These are phyloP conservation scores for Ptychadena robeensis DNA, from an alignment of 2,797 vertebrate genomes.

Conservation along the genomic window DNA sequence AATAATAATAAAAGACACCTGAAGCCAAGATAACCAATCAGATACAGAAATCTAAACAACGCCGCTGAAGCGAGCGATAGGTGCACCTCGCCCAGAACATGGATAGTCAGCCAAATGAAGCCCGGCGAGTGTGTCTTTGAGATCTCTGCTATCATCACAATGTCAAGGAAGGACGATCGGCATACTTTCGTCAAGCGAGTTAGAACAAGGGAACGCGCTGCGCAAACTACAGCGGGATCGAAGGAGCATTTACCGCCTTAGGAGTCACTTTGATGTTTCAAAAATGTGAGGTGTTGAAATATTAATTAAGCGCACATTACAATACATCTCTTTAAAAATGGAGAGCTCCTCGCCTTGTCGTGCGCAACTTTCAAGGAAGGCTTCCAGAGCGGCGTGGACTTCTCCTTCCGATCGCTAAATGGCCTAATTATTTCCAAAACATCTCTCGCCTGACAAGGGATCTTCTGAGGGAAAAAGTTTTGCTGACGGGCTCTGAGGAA, in stretches of 20 bases:
- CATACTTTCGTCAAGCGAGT: slow-evolving; percentile 34
- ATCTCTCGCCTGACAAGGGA: neutral
- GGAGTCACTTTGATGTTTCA: slow-evolving; percentile 58
- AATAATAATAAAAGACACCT: no score
- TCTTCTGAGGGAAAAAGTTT: slow-evolving; percentile 42
- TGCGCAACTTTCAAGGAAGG: slow-evolving; percentile 29
- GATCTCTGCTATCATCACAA: slow-evolving; percentile 14
- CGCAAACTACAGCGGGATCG: slow-evolving; percentile 46
- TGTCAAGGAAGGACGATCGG: slow-evolving; percentile 49
- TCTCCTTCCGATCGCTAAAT: slow-evolving; percentile 40
- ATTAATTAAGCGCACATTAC: slow-evolving; percentile 60
- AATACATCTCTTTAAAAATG: slow-evolving; percentile 45
- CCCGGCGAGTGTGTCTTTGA: neutral
- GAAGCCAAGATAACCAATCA: no score
- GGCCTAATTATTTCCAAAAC: slow-evolving; percentile 44
- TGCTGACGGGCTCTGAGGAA: slow-evolving; percentile 12
- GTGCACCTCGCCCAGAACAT: neutral
- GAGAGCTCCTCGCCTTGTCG: slow-evolving; percentile 9
- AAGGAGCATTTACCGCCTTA: slow-evolving; percentile 59
- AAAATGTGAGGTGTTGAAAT: slow-evolving; percentile 58
- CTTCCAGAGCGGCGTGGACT: neutral
- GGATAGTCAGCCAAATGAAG: neutral
- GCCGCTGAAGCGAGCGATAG: neutral
- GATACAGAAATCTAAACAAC: no score
- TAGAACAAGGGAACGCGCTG: slow-evolving; percentile 37